Conservation (phyloP, 2,113 vertebrate species). For the Conger conger region DNA sequence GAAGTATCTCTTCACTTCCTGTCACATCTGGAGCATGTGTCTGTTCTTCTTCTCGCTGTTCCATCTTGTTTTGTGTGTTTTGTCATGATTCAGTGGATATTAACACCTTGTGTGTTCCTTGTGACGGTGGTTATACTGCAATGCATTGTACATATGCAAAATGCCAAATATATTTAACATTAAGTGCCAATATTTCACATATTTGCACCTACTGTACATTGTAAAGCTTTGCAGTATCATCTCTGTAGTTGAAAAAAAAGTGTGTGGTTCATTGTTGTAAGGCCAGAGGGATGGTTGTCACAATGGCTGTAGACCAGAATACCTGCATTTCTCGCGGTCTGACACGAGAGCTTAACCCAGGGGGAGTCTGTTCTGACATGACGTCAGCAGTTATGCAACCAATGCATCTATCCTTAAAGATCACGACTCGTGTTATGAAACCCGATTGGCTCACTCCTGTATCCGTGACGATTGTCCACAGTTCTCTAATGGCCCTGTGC, state of each 20-base stretch:
- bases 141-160: too few species aligned
- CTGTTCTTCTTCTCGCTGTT: slow-evolving; percentile 28
- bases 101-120: too few species aligned
- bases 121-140: too few species aligned
- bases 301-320: neutral
- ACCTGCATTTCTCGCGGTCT: neutral
- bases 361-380: neutral
- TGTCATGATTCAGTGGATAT: neutral
- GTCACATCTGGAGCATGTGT: neutral
- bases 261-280: neutral
- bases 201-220: too few species aligned
- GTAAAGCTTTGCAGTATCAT: too few species aligned
- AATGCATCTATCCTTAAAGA: slow-evolving; percentile 43
- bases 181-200: too few species aligned
- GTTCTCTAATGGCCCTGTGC: neutral
- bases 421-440: neutral
- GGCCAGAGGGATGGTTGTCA: neutral
- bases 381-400: slow-evolving; percentile 43
- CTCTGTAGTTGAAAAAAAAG: neutral
- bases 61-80: neutral
- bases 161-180: too few species aligned
- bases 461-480: neutral
- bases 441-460: neutral
- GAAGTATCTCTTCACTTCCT: neutral
- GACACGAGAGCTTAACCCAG: neutral